Base-by-base conservation (phyloP, 2,888 invertebrate species). In the Strigamia maritima region DNA sequence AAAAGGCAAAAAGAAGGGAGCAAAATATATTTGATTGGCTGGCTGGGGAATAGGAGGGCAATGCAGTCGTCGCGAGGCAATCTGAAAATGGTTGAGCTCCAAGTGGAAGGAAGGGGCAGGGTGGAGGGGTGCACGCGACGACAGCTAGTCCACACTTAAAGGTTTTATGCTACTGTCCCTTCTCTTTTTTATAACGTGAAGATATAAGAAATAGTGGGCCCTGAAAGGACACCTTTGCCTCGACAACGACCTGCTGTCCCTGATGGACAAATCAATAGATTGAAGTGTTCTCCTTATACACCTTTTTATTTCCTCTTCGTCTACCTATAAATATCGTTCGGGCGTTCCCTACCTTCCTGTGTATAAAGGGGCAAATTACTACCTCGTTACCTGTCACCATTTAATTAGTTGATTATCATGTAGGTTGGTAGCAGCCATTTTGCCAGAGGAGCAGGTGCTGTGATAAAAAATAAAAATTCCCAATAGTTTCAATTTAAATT, bases 21-120 rank as follows among this genome's bases (percentile, higher is more conserved):
- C 31, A 40, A 76, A 76, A 76, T 35, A 40, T 76, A 76, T 40
- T 76, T 28, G 74, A 74, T 74, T 74, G 74, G 28, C 31, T 74
- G 74, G 35, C 74, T 31, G 54, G 54, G 54, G 54, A 54, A 54
- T 54, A 54, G 54, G 22, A 54, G 54, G 54, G 54, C 54, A 54
- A 54, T 54, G 54, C 54, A 54, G 54, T 54, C 54, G 54, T 54
- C 54, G 54, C 54, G 54, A 54, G 19, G 31, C 74, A 74, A 74
- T 74, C 74, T 74, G 74, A 74, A 74, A 74, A 74, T 74, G 74
- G 74, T 28, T 31, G 74, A 74, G 35, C 28, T 74, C 35, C 74
- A 54, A 54, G 54, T 54, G 54, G 54, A 54, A 19, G 19, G 19
- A 19, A n/a, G 19, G n/a, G n/a, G n/a, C n/a, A 19, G 54, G 54